phyloP scores from a whole-genome alignment of 2,888 invertebrate species.

The Stenchaetothrips biformis region DNA sequence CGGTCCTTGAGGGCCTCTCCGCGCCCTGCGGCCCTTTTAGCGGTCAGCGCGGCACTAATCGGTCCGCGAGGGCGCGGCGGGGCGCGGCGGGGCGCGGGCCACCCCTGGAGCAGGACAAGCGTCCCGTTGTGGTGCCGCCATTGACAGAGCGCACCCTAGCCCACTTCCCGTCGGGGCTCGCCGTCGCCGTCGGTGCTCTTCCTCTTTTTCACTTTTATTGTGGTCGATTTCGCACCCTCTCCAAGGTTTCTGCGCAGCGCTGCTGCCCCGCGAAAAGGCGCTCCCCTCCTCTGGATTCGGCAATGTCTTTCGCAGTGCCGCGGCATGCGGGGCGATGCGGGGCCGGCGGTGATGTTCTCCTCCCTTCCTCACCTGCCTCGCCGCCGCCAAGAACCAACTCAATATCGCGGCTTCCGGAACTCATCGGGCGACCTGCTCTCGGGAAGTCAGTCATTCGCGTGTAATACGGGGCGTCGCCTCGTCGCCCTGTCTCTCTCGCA shows the following conservation, averaged over 20 bases:
- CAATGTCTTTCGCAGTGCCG: background rate
- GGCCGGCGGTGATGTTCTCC: background rate
- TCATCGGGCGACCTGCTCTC: no score
- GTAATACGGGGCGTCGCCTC: no score
- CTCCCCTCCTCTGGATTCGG: no score
- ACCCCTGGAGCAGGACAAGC: background rate
- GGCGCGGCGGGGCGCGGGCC: background rate
- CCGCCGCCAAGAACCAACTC: background rate
- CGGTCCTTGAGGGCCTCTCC: no score
- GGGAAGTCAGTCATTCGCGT: no score
- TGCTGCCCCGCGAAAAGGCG: no score
- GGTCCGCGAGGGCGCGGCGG: background rate
- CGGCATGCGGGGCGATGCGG: background rate
- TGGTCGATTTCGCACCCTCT: constrained; percentile 17
- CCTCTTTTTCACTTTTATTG: constrained; percentile 8
- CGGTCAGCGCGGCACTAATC: background rate
- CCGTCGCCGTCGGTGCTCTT: background rate
- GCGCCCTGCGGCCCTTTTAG: background rate
- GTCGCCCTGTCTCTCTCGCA: no score
- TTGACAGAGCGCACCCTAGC: background rate
- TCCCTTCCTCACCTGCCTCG: background rate
- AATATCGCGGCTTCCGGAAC: background rate
- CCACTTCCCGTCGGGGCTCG: constrained; percentile 1
- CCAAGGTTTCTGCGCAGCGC: background rate
- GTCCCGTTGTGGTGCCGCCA: background rate